Conservation (phyloP, 2,888 invertebrate species). For the Zhengitettix transpicula region DNA sequence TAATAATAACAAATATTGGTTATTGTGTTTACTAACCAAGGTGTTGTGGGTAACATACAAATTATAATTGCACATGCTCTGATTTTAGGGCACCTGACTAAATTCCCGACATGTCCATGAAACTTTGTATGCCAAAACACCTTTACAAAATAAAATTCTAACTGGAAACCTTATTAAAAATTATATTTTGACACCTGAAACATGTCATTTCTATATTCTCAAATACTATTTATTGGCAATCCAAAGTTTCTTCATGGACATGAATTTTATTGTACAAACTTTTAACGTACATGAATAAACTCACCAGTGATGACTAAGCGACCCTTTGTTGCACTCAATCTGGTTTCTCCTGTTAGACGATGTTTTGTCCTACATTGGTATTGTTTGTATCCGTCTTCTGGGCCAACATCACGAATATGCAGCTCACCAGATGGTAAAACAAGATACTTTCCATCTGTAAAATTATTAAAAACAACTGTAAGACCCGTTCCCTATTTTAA, state of each 20-base stretch:
- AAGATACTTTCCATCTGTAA: slow-evolving; percentile 82
- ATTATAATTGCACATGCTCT: not conserved
- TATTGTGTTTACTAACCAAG: not conserved
- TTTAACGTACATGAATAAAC: slow-evolving; percentile 23
- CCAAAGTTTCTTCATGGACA: not conserved
- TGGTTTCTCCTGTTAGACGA: slow-evolving; percentile 79
- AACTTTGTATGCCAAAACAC: no score
- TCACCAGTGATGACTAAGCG: slow-evolving; percentile 89
- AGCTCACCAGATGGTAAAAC: slow-evolving; percentile 89
- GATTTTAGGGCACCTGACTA: no score
- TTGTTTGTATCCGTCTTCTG: slow-evolving; percentile 85
- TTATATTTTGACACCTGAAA: not conserved
- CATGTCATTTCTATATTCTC: not conserved
- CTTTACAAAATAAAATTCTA: not conserved
- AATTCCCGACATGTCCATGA: no score
- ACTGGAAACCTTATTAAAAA: not conserved
- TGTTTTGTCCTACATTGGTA: slow-evolving; percentile 91
- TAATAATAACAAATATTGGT: no score
- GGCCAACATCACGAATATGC: slow-evolving; percentile 87
- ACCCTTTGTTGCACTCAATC: slow-evolving; percentile 84
- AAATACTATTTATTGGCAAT: no score
- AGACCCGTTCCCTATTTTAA: no score
- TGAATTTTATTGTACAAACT: not conserved
- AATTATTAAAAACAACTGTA: not conserved
- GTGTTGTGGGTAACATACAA: not conserved